Evolutionary conservation across 2,797 vertebrate species (phyloP).

Genomic region (Sebastes taczanowskii): DNA sequence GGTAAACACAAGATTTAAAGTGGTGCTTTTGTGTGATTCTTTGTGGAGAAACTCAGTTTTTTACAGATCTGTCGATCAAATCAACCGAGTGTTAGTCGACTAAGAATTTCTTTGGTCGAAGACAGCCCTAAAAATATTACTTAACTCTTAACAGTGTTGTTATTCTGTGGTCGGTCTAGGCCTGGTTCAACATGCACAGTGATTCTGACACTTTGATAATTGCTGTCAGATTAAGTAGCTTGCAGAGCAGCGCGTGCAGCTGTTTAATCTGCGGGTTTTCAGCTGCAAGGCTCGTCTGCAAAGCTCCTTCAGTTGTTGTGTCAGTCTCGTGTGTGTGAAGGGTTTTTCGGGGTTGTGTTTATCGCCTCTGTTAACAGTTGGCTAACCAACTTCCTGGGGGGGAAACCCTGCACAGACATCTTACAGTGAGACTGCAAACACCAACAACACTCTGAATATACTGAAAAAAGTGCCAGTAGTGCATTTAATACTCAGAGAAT

Average conservation of each 20-base stretch:
- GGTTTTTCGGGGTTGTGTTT: neutral
- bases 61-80: too few species aligned
- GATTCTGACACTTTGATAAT: neutral
- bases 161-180: neutral
- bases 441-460: neutral
- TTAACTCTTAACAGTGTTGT: neutral
- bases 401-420: neutral
- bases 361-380: neutral
- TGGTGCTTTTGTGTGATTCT: too few species aligned
- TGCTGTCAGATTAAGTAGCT: neutral
- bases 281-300: neutral
- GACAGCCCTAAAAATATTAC: neutral
- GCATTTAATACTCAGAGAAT: neutral
- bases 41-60: too few species aligned
- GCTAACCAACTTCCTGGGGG: constrained; percentile 1
- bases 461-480: neutral
- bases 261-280: neutral
- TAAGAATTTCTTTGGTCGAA: too few species aligned
- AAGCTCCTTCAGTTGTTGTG: neutral
- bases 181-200: neutral
- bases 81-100: too few species aligned
- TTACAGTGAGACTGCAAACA: neutral
- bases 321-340: neutral
- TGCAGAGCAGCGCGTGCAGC: neutral
- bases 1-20: too few species aligned